Conservation (phyloP, 2,888 invertebrate genomes). For the Matsumyia berberina region DNA sequence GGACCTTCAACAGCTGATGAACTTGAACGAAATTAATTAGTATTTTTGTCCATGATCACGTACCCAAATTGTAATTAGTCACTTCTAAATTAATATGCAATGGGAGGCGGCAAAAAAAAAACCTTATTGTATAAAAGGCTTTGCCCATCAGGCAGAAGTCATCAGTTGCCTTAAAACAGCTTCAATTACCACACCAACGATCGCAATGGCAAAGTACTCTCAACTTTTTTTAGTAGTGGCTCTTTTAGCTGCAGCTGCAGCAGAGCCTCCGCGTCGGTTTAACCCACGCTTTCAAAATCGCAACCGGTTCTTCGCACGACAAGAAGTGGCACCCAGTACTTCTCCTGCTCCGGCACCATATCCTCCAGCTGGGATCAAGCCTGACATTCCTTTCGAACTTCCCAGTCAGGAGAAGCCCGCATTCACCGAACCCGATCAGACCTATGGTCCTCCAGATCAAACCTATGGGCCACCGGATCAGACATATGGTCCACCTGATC, state of each 20-base stretch:
- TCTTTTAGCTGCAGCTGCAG: slow-evolving; percentile 37
- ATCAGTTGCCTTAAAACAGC: slow-evolving; percentile 55
- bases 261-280: slow-evolving; percentile 58
- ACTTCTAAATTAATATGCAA: slow-evolving; percentile 17
- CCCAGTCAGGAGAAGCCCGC: slow-evolving; percentile 53
- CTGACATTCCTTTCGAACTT: slow-evolving; percentile 67
- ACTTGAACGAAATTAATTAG: not conserved
- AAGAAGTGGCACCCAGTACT: slow-evolving; percentile 48
- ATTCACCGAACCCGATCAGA: slow-evolving; percentile 53
- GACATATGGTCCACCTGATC: slow-evolving; percentile 45
- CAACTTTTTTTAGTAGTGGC: slow-evolving; percentile 24
- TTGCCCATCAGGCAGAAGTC: not conserved
- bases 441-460: slow-evolving; percentile 62
- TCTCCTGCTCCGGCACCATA: slow-evolving; percentile 52
- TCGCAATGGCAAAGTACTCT: slow-evolving; percentile 50
- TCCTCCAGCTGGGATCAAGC: slow-evolving; percentile 63
- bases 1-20: slow-evolving; percentile 21
- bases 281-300: slow-evolving; percentile 53
- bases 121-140: slow-evolving; percentile 48
- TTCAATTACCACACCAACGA: slow-evolving; percentile 6
- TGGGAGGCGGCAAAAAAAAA: not conserved
- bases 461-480: slow-evolving; percentile 59
- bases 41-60: slow-evolving; percentile 16
- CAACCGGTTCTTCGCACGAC: slow-evolving; percentile 60
- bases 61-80: slow-evolving; percentile 17